phyloP scores from a whole-genome alignment of 1,140 invertebrate genomes.

The Zaprionus vittiger region DNA sequence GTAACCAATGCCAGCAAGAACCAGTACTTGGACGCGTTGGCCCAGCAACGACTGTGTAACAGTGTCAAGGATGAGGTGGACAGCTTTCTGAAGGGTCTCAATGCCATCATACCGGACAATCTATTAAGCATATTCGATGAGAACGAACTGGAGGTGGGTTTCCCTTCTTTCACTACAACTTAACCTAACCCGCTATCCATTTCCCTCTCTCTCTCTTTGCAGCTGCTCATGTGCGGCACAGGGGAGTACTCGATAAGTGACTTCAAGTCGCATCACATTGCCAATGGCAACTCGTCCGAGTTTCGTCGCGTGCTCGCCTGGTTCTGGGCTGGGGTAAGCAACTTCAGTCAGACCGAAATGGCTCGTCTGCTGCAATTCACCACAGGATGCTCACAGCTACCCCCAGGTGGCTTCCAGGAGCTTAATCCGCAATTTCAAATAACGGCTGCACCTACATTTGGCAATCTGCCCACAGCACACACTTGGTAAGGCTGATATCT shows the following conservation, averaged over 20 bases:
- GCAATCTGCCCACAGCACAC: constrained; percentile 95
- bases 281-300: constrained; percentile 92
- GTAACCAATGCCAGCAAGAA: constrained; percentile 83
- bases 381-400: constrained; percentile 96
- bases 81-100: constrained; percentile 94
- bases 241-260: constrained; percentile 96
- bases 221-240: constrained; percentile 96
- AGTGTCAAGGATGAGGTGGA: constrained; percentile 94
- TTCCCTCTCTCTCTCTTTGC: background rate
- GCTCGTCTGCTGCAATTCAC: constrained; percentile 96
- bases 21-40: constrained; percentile 93
- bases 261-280: constrained; percentile 94
- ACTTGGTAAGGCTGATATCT: constrained; percentile 89
- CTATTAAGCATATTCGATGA: constrained; percentile 97
- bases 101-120: constrained; percentile 96
- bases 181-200: no score
- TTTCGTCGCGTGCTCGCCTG: constrained; percentile 94
- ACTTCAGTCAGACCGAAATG: constrained; percentile 97
- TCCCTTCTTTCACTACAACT: background rate
- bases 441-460: constrained; percentile 94
- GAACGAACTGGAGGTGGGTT: constrained; percentile 95
- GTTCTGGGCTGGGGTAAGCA: constrained; percentile 97
- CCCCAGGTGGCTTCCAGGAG: constrained; percentile 94
- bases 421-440: constrained; percentile 96
- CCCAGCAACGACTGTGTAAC: constrained; percentile 93